Evolutionary conservation across 2,888 invertebrate species (phyloP).

Genomic region (Dione vanillae): DNA sequence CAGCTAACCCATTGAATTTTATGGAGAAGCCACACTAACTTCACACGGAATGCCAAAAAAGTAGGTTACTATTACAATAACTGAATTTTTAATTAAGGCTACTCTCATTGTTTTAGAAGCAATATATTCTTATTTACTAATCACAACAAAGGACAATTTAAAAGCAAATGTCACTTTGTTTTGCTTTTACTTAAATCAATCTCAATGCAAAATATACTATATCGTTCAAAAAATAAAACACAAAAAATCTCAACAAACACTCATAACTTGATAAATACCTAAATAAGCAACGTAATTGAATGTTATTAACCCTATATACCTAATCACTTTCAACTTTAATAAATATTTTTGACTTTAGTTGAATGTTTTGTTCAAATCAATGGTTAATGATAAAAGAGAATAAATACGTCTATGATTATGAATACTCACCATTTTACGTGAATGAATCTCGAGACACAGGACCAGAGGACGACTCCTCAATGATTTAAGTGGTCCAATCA

Average conservation of each 20-base stretch:
- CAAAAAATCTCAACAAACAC: neutral
- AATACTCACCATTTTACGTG: slow-evolving; percentile 65
- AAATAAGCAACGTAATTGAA: slow-evolving; percentile 5
- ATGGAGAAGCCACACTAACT: neutral
- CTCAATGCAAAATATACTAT: neutral
- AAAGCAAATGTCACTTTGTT: neutral
- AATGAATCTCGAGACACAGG: slow-evolving; percentile 56
- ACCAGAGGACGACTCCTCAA: slow-evolving; percentile 58
- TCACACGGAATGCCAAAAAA: slow-evolving; percentile 8
- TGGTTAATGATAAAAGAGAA: neutral
- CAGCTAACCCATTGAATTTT: slow-evolving; percentile 7
- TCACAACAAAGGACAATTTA: neutral
- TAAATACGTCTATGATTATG: slow-evolving; percentile 30
- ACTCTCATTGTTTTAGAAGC: neutral
- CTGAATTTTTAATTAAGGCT: neutral
- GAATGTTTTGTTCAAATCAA: neutral
- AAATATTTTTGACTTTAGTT: neutral
- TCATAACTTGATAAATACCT: neutral
- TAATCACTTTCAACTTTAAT: slow-evolving; percentile 3
- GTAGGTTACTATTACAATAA: neutral
- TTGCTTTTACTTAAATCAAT: neutral
- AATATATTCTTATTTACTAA: neutral
- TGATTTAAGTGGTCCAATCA: slow-evolving; percentile 74
- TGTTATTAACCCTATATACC: neutral
- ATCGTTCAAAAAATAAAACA: neutral